Evolutionary conservation across 1,140 invertebrate genomes (phyloP), one percentile per base, ranked within the genome.

Genomic region (Zaprionus nigranus): DNA sequence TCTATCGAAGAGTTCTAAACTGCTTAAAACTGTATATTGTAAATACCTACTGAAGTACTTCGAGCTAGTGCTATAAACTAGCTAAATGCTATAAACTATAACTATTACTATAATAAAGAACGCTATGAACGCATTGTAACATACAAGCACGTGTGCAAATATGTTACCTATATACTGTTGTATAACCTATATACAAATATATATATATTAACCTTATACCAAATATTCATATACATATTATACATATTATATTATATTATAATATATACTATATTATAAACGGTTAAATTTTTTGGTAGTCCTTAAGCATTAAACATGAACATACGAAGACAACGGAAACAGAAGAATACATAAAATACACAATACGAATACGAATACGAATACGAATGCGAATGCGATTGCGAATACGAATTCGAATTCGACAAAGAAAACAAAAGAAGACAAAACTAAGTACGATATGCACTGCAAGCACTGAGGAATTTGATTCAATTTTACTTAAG

Each of bases 391-490:
- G 40, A 46, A 46, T 7, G 0, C 46, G 38, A 40, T 3, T 5
- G 7, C 38, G 38, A 63, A 30, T 51, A 7, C 53, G 51, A 49
- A 34, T 30, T 11, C 9, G 30, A 30, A 11, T 34, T 34, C 30
- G 30, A 34, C 30, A 34, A 34, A 53, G n/a, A 68, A 34, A 66
- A 71, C 53, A 63, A 43, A 30, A 81, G 64, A 79, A 68, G 53
- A 40, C 69, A 74, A 72, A 61, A 81, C 51, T 75, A 81, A 78
- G 73, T 90, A 87, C 73, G 78, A 87, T 91, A 88, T 88, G 91
- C 91, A 92, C 91, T 92, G 91, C 91, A 92, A 92, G 91, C 91
- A 92, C 91, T 92, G 91, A 92, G 91, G 91, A 92, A 92, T 92
- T 92, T 92, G 91, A 92, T 92, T 92, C 88, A 91, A 92, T 92